Evolutionary conservation across 2,797 vertebrate species (phyloP), one percentile per base, ranked within the genome.

Genomic region (Todus mexicanus): DNA sequence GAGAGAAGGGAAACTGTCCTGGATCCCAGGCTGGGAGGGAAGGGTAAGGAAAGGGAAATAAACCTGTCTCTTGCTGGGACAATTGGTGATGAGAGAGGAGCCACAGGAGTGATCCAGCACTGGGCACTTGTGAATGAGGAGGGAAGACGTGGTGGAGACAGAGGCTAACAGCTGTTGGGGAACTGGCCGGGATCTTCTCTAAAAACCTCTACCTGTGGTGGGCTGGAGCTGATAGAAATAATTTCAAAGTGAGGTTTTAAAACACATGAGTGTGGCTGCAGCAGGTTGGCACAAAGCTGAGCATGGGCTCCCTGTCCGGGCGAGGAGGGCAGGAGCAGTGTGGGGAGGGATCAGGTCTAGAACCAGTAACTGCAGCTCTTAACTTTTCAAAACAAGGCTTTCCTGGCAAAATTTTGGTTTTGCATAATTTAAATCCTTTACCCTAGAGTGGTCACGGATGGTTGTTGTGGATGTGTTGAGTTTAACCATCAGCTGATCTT

Each of bases 241-340:
- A 27, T 12, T 56, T 88, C 26, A 37, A 45, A 40, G 47, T 29
- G 42, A 63, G 60, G 22, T 7, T 57, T 87, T 82, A 33, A 43
- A 59, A 25, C 20, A 45, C 29, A 6, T 10, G 14, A 38, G 35
- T 45, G 14, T 80, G 91, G 48, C 29, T 7, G 4, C 35, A 63
- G 38, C 15, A 33, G 8, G 33, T 1, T 70, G 56, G 31, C 51
- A 37, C 0, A 0, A 69, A 69, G 72, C 31, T 1, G 8, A 69
- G n/a, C 48, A 15, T 0, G 0, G 22, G 13, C 10, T 72, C 25
- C 50, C 16, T 1, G 2, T 38, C 38, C 8, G 14, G 29, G 25
- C 35, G 33, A 37, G 45, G 35, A 33, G 16, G 43, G n/a, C 56
- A 45, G 60, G 53, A 84, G 11, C 5, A 7, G 4, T 6, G 20